Conservation (phyloP, 2,888 invertebrate genomes). For the Phasia obesa region DNA sequence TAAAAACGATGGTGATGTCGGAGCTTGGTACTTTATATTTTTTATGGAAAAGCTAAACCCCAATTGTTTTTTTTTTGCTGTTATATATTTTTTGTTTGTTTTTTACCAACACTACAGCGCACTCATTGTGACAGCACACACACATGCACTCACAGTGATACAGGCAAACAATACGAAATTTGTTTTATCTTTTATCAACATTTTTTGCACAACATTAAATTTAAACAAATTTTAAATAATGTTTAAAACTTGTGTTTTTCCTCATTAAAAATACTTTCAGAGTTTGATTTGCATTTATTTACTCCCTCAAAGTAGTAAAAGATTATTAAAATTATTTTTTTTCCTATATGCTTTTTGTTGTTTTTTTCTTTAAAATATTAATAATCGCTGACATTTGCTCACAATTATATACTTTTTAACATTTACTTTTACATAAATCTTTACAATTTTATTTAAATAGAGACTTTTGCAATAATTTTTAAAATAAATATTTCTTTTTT, state of each 20-base stretch:
- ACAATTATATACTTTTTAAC: slow-evolving; percentile 32
- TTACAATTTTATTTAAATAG: background rate
- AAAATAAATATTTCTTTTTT: background rate
- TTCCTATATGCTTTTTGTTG: too few relatives aligned
- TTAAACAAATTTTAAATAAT: slow-evolving; percentile 19
- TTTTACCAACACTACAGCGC: slow-evolving; percentile 2
- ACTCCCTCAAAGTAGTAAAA: too few relatives aligned
- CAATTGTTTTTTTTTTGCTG: background rate
- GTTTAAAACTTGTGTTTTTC: slow-evolving; percentile 22
- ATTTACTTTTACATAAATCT: background rate
- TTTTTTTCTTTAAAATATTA: slow-evolving; percentile 4
- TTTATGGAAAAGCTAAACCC: too few relatives aligned
- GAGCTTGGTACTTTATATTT: slow-evolving; percentile 39
- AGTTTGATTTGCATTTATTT: too few relatives aligned
- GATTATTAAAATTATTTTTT: too few relatives aligned
- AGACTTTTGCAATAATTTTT: background rate
- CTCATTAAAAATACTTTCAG: background rate
- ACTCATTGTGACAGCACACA: slow-evolving; percentile 28
- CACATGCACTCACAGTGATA: slow-evolving; percentile 8
- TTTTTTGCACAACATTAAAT: slow-evolving; percentile 32
- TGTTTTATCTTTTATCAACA: slow-evolving; percentile 27
- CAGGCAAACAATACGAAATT: slow-evolving; percentile 11
- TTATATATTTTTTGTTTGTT: slow-evolving; percentile 6
- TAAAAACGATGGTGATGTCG: slow-evolving; percentile 39
- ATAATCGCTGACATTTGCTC: background rate